Evolutionary conservation across 2,888 invertebrate genomes (phyloP).

Genomic region (Vesta saturnalis): DNA sequence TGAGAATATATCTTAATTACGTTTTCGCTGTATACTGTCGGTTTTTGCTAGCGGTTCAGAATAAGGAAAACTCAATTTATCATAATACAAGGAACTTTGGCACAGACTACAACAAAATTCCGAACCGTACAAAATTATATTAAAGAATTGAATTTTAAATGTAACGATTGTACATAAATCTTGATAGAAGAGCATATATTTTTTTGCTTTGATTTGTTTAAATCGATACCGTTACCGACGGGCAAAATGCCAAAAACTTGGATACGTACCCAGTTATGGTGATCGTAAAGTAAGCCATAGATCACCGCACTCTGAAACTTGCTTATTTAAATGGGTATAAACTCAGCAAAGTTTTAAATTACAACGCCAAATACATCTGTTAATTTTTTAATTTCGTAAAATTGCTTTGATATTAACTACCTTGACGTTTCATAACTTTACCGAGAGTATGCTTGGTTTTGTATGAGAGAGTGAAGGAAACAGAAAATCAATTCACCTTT

Average conservation of each 20-base stretch:
- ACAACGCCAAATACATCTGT: not conserved
- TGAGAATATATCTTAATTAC: conserved; percentile 2
- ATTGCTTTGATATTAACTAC: no score
- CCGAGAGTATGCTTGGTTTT: not conserved
- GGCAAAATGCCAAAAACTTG: conserved; percentile 10
- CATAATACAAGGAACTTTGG: not conserved
- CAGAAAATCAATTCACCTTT: not conserved
- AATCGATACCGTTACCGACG: conserved; percentile 9
- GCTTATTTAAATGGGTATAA: conserved; percentile 6
- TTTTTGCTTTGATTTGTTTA: conserved; percentile 6
- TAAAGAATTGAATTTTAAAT: conserved; percentile 5
- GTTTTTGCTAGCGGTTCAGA: not conserved
- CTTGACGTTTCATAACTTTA: not conserved
- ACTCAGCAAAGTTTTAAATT: not conserved
- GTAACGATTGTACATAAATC: not conserved
- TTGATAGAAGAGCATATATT: not conserved
- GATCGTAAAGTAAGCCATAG: conserved; percentile 13
- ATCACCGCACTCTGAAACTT: not conserved
- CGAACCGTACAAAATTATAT: not conserved
- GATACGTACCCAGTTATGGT: not conserved
- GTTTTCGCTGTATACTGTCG: not conserved
- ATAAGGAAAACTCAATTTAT: not conserved
- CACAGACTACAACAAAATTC: not conserved
- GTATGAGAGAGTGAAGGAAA: not conserved
- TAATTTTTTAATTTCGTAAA: not conserved